Evolutionary conservation across 2,888 invertebrate genomes (phyloP), one percentile per base, ranked within the genome.

Genomic region (Hydropsyche betteni): DNA sequence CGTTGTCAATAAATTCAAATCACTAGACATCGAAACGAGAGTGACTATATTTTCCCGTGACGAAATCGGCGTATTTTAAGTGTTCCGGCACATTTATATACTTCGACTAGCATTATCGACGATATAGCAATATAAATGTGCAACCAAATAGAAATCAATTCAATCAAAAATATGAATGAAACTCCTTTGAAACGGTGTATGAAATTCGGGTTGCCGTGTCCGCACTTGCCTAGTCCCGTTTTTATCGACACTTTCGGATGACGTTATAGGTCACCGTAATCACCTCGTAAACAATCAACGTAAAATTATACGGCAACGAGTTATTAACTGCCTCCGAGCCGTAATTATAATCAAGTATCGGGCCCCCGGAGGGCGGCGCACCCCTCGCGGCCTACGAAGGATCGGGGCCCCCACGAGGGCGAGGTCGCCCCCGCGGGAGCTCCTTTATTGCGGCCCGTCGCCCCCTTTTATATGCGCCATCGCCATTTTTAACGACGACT

Each of bases 241-340:
- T 78, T 78, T 78, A 76, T 76, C 68, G 78, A 64, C 69, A 74
- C 76, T 76, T 74, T 77, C 61, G 70, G 58, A 69, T 55, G 74
- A 75, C 76, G 74, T 77, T 75, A 69, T 58, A 74, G 76, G 76
- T 76, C 73, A 76, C 70, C 77, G 69, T 77, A 79, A 79, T 79
- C 77, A 79, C 79, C 76, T 79, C 79, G 77, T 79, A 79, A 79
- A 79, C 79, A 79, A 79, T 79, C 79, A 79, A 77, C 77, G 79
- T 79, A 75, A 79, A 79, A 77, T 77, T 79, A 77, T 79, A 79
- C 79, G 77, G 76, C 77, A 77, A 79, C 75, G 76, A 77, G 77
- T 78, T 77, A 77, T 76, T 79, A 76, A 77, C 77, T 77, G 75
- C 76, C 74, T 75, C 74, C 34, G 75, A 61, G 76, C 74, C 71